Percentiles rank a stretch among this genome's conserved stretches.
These are phyloP conservation scores for Sarotherodon lohbergeri DNA, from an alignment of 2,113 vertebrate species.

Conservation along the genomic window DNA sequence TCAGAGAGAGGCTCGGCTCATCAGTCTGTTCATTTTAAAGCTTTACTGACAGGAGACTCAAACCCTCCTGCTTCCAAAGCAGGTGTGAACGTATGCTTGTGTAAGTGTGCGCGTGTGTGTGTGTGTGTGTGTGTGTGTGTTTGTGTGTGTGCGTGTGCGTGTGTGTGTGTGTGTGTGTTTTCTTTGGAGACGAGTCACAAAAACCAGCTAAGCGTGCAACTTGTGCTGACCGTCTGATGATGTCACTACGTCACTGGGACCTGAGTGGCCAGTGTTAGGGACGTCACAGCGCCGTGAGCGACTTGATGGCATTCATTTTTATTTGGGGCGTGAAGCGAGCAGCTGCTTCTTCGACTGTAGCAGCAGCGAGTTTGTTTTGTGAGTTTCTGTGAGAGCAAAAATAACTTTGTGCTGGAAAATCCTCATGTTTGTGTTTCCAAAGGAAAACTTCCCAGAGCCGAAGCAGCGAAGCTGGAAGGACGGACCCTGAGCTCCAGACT, in stretches of 20 bases:
- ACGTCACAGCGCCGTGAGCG: neutral
- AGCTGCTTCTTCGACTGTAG: neutral
- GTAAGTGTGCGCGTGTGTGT: too few relatives aligned
- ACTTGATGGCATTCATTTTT: neutral
- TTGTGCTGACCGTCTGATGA: neutral
- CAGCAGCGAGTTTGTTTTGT: neutral
- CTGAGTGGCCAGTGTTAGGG: neutral
- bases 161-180: accelerated
- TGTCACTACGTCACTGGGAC: neutral
- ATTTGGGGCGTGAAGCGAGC: neutral
- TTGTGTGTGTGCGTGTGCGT: accelerated
- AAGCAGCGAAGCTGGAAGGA: neutral
- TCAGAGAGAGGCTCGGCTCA: neutral
- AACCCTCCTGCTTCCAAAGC: neutral
- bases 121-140: too few relatives aligned
- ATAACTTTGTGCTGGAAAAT: neutral
- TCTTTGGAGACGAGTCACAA: neutral
- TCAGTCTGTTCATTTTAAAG: neutral
- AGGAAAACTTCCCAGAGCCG: neutral
- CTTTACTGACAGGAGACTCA: neutral
- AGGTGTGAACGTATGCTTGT: neutral
- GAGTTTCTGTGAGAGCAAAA: neutral
- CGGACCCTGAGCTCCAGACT: neutral
- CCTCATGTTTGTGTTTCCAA: neutral
- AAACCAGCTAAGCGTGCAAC: neutral